phyloP scores from a whole-genome alignment of 2,113 vertebrate genomes.

The Alaudala cheleensis region DNA sequence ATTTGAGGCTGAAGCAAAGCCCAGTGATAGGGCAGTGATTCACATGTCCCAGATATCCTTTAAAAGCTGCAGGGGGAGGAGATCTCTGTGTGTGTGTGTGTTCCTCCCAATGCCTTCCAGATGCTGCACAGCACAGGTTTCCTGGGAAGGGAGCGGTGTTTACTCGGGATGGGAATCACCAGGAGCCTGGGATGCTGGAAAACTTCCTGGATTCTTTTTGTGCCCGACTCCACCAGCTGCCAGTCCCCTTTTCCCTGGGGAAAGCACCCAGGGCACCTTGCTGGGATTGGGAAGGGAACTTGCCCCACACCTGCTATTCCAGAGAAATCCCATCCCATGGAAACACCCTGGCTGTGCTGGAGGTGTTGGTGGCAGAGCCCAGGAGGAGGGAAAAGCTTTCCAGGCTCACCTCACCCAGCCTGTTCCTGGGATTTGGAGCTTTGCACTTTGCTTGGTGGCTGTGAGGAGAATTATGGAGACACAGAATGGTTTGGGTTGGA shows the following conservation, averaged over 20 bases:
- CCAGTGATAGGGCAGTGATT: background rate
- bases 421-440: background rate
- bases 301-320: background rate
- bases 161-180: background rate
- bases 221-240: accelerated
- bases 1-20: background rate
- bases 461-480: background rate
- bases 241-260: too few species aligned
- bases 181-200: background rate
- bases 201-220: background rate
- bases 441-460: background rate
- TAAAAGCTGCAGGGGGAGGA: background rate
- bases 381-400: background rate
- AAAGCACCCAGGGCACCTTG: background rate
- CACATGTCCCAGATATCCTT: background rate
- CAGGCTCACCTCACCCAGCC: background rate
- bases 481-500: background rate
- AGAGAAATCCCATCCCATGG: background rate
- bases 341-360: accelerated
- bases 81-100: constrained; percentile 13
- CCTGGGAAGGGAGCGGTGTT: background rate
- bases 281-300: background rate
- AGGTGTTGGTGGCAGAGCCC: background rate
- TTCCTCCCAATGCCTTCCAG: constrained; percentile 66
- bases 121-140: background rate